phyloP scores from a whole-genome alignment of 2,888 invertebrate species.

The Pseudococcus jackbeardsleyi region DNA sequence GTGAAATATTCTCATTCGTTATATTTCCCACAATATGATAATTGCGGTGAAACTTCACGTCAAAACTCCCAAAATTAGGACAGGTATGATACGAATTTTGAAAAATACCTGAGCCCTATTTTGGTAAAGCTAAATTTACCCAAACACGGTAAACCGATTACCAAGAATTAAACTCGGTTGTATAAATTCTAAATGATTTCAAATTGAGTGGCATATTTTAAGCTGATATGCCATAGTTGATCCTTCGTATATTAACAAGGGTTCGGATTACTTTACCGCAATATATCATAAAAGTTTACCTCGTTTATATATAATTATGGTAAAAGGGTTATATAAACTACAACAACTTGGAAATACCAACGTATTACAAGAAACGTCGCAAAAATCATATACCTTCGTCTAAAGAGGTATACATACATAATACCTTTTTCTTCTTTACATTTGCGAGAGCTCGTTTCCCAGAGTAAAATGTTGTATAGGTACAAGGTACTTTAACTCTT shows the following conservation, averaged over 20 bases:
- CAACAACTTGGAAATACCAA: not conserved
- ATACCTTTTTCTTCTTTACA: slow-evolving; percentile 21
- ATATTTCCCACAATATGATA: not conserved
- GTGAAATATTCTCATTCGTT: not conserved
- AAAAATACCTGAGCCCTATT: not conserved
- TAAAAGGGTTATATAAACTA: slow-evolving; percentile 8
- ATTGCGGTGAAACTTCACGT: not conserved
- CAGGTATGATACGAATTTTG: not conserved
- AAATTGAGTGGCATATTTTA: slow-evolving; percentile 50
- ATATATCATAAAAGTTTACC: slow-evolving; percentile 47
- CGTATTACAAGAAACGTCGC: slow-evolving; percentile 21
- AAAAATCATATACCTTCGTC: not conserved
- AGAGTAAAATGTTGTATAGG: not conserved
- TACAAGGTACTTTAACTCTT: slow-evolving; percentile 11
- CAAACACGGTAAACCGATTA: slow-evolving; percentile 39
- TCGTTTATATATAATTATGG: slow-evolving; percentile 49
- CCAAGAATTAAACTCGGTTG: slow-evolving; percentile 41
- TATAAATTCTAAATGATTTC: slow-evolving; percentile 45
- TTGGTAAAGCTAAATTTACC: not conserved
- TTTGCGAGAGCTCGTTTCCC: not conserved
- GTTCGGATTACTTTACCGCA: slow-evolving; percentile 21
- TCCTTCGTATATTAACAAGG: slow-evolving; percentile 44
- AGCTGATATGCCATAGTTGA: slow-evolving; percentile 45
- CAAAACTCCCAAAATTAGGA: not conserved
- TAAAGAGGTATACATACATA: not conserved